Conservation (phyloP, 2,113 vertebrate genomes). For the Macheiramphus alcinus region DNA sequence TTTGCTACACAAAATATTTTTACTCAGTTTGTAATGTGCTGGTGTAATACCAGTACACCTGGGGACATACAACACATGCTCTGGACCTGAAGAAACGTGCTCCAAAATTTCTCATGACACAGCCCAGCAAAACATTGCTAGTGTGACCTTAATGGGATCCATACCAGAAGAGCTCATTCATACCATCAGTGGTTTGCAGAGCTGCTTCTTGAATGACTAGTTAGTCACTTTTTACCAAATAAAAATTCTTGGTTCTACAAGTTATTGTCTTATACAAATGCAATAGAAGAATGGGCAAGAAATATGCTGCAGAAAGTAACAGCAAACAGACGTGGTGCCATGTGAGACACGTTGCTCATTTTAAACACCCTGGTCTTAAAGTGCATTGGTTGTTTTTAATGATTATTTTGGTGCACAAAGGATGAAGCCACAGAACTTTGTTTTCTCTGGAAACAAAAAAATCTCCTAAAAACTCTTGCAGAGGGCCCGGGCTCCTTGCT, state of each 20-base stretch:
- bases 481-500: background rate
- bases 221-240: background rate
- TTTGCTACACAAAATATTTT: background rate
- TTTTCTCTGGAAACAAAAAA: background rate
- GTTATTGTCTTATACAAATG: slow-evolving; percentile 40
- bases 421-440: background rate
- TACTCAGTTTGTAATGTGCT: background rate
- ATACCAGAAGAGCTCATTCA: background rate
- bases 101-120: background rate
- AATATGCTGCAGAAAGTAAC: background rate
- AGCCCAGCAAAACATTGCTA: background rate
- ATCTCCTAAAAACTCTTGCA: background rate
- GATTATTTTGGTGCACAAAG: background rate
- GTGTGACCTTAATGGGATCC: slow-evolving; percentile 5
- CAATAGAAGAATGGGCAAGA: slow-evolving; percentile 4
- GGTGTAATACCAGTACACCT: background rate
- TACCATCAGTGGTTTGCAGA: background rate
- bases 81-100: background rate
- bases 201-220: slow-evolving; percentile 16
- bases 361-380: background rate
- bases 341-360: background rate
- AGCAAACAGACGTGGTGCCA: background rate
- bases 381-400: background rate
- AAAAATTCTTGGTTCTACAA: slow-evolving; percentile 17
- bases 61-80: background rate